Conservation (phyloP, 1,140 invertebrate species). For the Brevipalpus yothersi region DNA sequence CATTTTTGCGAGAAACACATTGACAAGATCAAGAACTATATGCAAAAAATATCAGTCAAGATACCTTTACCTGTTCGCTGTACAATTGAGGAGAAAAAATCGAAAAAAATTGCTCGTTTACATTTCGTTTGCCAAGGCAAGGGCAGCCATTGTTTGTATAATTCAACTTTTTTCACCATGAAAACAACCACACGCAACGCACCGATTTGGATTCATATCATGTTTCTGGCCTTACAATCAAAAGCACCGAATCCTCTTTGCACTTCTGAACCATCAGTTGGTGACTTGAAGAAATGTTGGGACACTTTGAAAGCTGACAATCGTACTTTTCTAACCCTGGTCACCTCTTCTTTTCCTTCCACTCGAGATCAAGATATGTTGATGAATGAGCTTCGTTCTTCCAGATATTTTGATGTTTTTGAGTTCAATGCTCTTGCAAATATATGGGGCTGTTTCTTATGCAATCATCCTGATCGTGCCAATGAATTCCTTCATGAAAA, state of each 20-base stretch:
- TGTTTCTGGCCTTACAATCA: slow-evolving; percentile 74
- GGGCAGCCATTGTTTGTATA: slow-evolving; percentile 68
- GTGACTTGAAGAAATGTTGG: slow-evolving; percentile 67
- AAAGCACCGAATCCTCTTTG: slow-evolving; percentile 49
- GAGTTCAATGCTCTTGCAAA: slow-evolving; percentile 36
- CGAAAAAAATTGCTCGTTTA: slow-evolving; percentile 50
- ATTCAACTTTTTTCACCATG: slow-evolving; percentile 53
- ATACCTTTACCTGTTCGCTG: slow-evolving; percentile 71
- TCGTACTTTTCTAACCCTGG: slow-evolving; percentile 62
- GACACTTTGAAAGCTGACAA: slow-evolving; percentile 71
- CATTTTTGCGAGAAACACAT: slow-evolving; percentile 84
- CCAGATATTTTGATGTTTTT: slow-evolving; percentile 75
- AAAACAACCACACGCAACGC: slow-evolving; percentile 44
- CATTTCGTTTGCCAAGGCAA: slow-evolving; percentile 67
- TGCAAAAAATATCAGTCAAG: slow-evolving; percentile 54
- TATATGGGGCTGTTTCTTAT: slow-evolving; percentile 64
- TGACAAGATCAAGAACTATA: slow-evolving; percentile 65
- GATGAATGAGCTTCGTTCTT: slow-evolving; percentile 55
- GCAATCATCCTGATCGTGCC: slow-evolving; percentile 67
- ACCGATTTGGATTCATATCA: slow-evolving; percentile 74
- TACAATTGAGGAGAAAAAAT: slow-evolving; percentile 60
- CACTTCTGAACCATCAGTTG: slow-evolving; percentile 52
- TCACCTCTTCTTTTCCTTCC: slow-evolving; percentile 64
- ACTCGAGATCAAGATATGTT: slow-evolving; percentile 59
- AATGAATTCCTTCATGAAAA: slow-evolving; percentile 42